Percentiles rank a stretch among this genome's conserved stretches.
phyloP scores from a whole-genome alignment of 2,797 vertebrate species.

The Phataginus tricuspis region DNA sequence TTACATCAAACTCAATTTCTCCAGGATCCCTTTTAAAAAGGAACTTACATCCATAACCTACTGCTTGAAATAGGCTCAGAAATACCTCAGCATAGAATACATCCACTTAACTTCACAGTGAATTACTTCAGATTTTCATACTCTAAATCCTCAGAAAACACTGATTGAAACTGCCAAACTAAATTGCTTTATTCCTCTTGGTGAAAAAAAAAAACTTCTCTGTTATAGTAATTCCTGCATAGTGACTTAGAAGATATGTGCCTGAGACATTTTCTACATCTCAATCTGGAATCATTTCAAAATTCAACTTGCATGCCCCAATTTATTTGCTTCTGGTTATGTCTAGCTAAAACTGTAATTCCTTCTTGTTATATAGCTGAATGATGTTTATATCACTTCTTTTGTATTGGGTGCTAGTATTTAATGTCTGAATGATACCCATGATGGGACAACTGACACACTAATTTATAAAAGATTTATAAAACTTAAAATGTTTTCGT shows the following conservation, averaged over 20 bases:
- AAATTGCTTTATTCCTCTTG: neutral
- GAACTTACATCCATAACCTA: neutral
- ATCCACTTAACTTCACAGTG: neutral
- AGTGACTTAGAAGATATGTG: neutral
- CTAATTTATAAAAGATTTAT: neutral
- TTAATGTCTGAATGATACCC: neutral
- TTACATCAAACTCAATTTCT: neutral
- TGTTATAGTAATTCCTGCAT: neutral
- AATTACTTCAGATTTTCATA: neutral
- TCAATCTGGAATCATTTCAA: constrained; percentile 4
- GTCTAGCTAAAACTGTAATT: neutral
- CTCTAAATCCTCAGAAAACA: neutral
- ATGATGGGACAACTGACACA: neutral
- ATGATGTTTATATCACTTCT: neutral
- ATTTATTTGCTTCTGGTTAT: neutral
- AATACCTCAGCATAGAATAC: neutral
- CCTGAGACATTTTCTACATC: neutral
- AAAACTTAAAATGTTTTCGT: neutral
- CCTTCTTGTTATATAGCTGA: neutral
- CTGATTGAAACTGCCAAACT: neutral
- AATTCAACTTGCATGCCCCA: neutral
- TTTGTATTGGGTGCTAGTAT: neutral
- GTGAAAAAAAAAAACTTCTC: neutral
- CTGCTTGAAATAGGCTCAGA: neutral
- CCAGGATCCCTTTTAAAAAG: neutral